Base-by-base conservation (phyloP, 2,113 vertebrate species). In the Cheirogaleus medius region DNA sequence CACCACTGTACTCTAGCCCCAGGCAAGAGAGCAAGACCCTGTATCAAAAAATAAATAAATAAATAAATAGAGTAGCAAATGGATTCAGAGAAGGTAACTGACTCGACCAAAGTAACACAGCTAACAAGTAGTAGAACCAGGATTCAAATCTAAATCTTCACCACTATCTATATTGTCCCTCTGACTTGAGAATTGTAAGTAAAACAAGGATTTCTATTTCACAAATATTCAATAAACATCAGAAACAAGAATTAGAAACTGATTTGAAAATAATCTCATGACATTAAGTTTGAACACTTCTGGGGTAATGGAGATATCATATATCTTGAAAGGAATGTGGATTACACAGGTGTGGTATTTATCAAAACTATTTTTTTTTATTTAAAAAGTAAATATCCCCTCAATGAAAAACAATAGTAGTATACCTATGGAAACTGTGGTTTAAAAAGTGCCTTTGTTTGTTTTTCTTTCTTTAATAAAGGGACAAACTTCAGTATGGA, bases 401-500 rank as follows among this genome's bases (percentile, higher is more conserved):
- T 54, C 15, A 94, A 83, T 80, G 37, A 90, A 96, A 91, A 68
- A 29, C 4, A 96, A 86, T 21, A 90, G 32, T 3, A 60, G 77
- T 74, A 52, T 4, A 87, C 10, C n/a, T 49, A 90, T 15, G 86
- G 73, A 86, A 92, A 89, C 66, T 77, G 34, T 63, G 2, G 14
- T 52, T 80, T 15, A 69, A 74, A 80, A 9, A 78, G 21, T 64
- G 2, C 14, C 39, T 91, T 49, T 96, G 78, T 78, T 76, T 58
- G 12, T 54, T 91, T 82, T 90, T 47, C 37, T 74, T 83, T 91
- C 66, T 87, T 66, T 90, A 81, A 83, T 54, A 95, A 86, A 80
- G 95, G 25, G 47, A 73, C 32, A 94, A 73, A 90, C 21, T 58
- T 83, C 54, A 84, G 71, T 73, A 66, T 21, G 73, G n/a, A 95